A percentile compares a stretch with the other conserved stretches of the same genome.
phyloP scores from a whole-genome alignment of 2,888 invertebrate genomes.

The Sinopyrophorus schimmeli region DNA sequence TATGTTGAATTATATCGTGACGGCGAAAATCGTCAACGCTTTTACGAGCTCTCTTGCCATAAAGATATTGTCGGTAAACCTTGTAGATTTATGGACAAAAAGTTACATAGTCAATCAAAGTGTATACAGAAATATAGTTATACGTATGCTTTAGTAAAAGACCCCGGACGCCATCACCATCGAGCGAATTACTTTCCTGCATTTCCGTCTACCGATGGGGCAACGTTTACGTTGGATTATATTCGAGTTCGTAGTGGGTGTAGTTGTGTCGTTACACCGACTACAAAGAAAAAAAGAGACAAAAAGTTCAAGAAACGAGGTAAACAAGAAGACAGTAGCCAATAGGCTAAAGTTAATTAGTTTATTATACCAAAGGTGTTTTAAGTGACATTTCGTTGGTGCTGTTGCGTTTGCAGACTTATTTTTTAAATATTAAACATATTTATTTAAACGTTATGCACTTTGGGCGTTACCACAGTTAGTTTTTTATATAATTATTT shows the following conservation, averaged over 20 bases:
- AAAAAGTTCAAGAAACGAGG: slow-evolving; percentile 34
- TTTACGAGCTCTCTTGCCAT: slow-evolving; percentile 81
- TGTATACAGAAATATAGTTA: slow-evolving; percentile 85
- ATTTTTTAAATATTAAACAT: slow-evolving; percentile 20
- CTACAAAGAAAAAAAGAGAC: slow-evolving; percentile 57
- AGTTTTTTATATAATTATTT: slow-evolving; percentile 19
- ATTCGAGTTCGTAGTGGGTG: slow-evolving; percentile 83
- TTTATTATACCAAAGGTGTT: slow-evolving; percentile 35
- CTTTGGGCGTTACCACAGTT: slow-evolving; percentile 24
- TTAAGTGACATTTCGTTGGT: slow-evolving; percentile 24
- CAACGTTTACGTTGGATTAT: slow-evolving; percentile 78
- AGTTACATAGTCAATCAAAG: slow-evolving; percentile 65
- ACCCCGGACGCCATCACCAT: slow-evolving; percentile 55
- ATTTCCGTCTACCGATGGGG: slow-evolving; percentile 58
- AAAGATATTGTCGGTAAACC: slow-evolving; percentile 70
- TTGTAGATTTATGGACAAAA: slow-evolving; percentile 72
- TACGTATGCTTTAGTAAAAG: slow-evolving; percentile 80
- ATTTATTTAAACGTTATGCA: slow-evolving; percentile 27
- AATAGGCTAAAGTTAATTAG: slow-evolving; percentile 22
- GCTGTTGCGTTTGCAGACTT: slow-evolving; percentile 21
- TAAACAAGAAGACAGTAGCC: slow-evolving; percentile 38
- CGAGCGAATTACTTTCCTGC: slow-evolving; percentile 52
- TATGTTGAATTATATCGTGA: slow-evolving; percentile 77
- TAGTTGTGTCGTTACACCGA: slow-evolving; percentile 74
- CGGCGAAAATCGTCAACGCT: slow-evolving; percentile 68